These are phyloP conservation scores for Drosophila malerkotliana DNA, from an alignment of 1,140 invertebrate species.

Conservation along the genomic window DNA sequence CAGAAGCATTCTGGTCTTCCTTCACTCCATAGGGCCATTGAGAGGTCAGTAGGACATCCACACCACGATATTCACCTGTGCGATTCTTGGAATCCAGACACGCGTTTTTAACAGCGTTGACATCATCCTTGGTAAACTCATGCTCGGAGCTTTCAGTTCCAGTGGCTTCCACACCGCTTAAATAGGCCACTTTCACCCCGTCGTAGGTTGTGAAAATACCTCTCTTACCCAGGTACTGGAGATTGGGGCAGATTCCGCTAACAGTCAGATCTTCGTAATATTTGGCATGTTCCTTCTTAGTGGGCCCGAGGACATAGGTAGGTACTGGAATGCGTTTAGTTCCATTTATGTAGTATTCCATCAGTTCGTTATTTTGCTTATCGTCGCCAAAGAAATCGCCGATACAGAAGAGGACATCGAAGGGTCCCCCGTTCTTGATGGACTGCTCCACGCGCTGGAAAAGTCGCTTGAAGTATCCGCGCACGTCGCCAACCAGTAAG, in stretches of 20 bases:
- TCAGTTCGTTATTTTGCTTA: constrained; percentile 87
- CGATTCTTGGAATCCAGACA: constrained; percentile 84
- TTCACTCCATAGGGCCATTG: constrained; percentile 93
- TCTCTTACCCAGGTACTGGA: constrained; percentile 94
- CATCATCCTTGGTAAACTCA: constrained; percentile 87
- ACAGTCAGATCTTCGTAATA: constrained; percentile 90
- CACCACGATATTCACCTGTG: constrained; percentile 89
- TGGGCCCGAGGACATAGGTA: constrained; percentile 96
- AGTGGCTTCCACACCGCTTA: constrained; percentile 90
- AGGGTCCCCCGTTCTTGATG: constrained; percentile 94
- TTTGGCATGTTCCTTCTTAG: constrained; percentile 86
- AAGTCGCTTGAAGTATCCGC: constrained; percentile 93
- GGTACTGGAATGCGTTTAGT: constrained; percentile 90
- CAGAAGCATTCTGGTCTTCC: constrained; percentile 84
- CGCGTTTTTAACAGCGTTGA: constrained; percentile 87
- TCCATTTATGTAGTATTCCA: constrained; percentile 87
- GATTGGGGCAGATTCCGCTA: constrained; percentile 93
- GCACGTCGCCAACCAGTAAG: constrained; percentile 95
- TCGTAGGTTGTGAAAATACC: constrained; percentile 93
- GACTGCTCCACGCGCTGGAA: constrained; percentile 92
- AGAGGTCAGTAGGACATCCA: constrained; percentile 96
- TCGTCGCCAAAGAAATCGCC: constrained; percentile 96
- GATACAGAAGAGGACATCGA: constrained; percentile 95
- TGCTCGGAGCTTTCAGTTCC: constrained; percentile 70
- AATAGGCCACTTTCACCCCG: constrained; percentile 96